A percentile compares a stretch with the other conserved stretches of the same genome.
Conservation (phyloP, 2,113 vertebrate genomes). For the Phaetusa simplex region DNA sequence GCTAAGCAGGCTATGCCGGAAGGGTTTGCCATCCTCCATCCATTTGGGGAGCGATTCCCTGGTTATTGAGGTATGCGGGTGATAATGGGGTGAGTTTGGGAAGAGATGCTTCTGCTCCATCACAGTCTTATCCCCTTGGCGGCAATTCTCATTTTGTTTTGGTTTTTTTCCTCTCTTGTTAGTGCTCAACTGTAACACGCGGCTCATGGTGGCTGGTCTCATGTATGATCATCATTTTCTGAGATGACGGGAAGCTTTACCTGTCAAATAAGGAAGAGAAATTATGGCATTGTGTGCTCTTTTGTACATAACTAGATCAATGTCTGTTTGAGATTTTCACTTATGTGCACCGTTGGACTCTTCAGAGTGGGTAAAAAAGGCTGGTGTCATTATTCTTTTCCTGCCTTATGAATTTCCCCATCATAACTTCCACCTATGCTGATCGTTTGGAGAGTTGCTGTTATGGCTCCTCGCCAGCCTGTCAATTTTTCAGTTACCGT, state of each 20-base stretch:
- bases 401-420: background rate
- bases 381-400: background rate
- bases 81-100: background rate
- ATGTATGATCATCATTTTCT: background rate
- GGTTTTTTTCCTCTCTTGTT: background rate
- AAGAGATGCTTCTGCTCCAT: background rate
- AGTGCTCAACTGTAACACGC: background rate
- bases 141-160: background rate
- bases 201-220: background rate
- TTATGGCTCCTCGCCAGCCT: background rate
- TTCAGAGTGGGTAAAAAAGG: background rate
- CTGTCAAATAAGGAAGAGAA: background rate
- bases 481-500: background rate
- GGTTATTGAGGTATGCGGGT: background rate
- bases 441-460: background rate
- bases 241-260: background rate
- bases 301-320: background rate
- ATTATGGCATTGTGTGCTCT: background rate
- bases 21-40: background rate
- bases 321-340: background rate
- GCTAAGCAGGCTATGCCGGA: background rate
- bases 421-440: background rate
- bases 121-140: background rate
- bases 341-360: rapidly evolving
- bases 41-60: background rate